phyloP scores from a whole-genome alignment of 2,113 vertebrate genomes.

The Tachysurus vachellii region DNA sequence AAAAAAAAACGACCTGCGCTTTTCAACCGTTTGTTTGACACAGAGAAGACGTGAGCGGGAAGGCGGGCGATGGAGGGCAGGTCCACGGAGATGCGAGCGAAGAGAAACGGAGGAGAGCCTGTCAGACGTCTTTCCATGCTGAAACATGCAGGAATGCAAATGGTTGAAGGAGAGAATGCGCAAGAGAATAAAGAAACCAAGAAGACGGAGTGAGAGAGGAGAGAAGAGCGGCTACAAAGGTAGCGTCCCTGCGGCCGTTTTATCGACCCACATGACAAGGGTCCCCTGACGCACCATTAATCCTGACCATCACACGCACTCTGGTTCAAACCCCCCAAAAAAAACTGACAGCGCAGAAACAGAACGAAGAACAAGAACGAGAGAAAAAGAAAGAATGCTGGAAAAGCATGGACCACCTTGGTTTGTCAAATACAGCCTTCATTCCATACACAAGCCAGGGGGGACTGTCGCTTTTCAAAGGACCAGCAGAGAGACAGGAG shows the following conservation, averaged over 20 bases:
- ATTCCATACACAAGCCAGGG: slow-evolving; percentile 81
- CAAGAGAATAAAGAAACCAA: slow-evolving; percentile 64
- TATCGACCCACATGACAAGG: slow-evolving; percentile 98
- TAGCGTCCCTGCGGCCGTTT: slow-evolving; percentile 85
- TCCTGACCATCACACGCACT: slow-evolving; percentile 84
- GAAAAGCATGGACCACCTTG: slow-evolving; percentile 74
- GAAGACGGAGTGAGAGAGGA: slow-evolving; percentile 77
- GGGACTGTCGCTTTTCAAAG: slow-evolving; percentile 69
- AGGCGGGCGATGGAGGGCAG: slow-evolving; percentile 57
- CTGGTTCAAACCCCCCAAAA: slow-evolving; percentile 81
- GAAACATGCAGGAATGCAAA: slow-evolving; percentile 8
- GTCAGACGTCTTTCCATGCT: slow-evolving; percentile 74
- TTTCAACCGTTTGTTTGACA: slow-evolving; percentile 83
- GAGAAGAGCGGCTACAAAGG: slow-evolving; percentile 83
- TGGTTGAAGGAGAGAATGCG: not conserved
- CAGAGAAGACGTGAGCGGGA: slow-evolving; percentile 74
- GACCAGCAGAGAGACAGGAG: slow-evolving; percentile 52
- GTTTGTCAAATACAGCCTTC: slow-evolving; percentile 90
- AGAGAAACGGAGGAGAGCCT: slow-evolving; percentile 51
- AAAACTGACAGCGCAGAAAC: slow-evolving; percentile 33
- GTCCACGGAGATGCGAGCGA: slow-evolving; percentile 47
- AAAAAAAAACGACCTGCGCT: slow-evolving; percentile 65
- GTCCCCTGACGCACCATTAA: slow-evolving; percentile 99
- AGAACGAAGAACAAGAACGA: not conserved
- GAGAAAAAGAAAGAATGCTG: not conserved